Evolutionary conservation across 2,113 vertebrate genomes (phyloP), one percentile per base, ranked within the genome.

Genomic region (Larimichthys crocea): DNA sequence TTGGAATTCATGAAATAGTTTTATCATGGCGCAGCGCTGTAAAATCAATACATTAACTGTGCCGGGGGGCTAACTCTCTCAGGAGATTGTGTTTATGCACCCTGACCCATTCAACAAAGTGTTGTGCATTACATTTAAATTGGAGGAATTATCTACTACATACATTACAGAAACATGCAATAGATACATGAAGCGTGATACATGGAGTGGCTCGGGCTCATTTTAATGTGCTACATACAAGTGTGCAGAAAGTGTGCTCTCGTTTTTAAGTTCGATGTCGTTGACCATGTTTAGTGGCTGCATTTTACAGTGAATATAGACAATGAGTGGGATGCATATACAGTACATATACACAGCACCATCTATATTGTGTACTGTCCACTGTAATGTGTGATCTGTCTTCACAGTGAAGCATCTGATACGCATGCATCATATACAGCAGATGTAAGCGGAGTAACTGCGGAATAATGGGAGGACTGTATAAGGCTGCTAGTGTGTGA

Each of bases 1-100:
- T 93, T 95, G 87, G 89, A 93, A 94, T 95, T 94, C 93, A 94
- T 92, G 92, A 89, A 92, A 87, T 91, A 86, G 80, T 90, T 93
- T 92, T 91, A 91, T 92, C 86, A 77, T 46, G 75, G 80, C 61
- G 60, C 81, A 44, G 71, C 40, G 29, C 83, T 86, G 78, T 88
- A 87, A 90, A 93, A 93, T 94, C 89, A 89, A 92, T 95, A 91
- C 88, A 79, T 91, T 94, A 92, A 88, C 85, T 63, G 69, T 77
- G 89, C 85, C 79, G 46, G 74, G 76, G 86, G 86, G 77, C 24
- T 49, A 79, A 83, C 77, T 80, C 89, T 86, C 84, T 83, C 61
- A 64, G 80, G 88, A 93, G 90, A 94, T 89, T 90, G 89, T 88
- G 84, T 93, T 94, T 85, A 88, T 84, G 83, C 89, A 86, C 86